These are phyloP conservation scores for Hiodon tergisus DNA, from an alignment of 2,113 vertebrate species.

Conservation along the genomic window DNA sequence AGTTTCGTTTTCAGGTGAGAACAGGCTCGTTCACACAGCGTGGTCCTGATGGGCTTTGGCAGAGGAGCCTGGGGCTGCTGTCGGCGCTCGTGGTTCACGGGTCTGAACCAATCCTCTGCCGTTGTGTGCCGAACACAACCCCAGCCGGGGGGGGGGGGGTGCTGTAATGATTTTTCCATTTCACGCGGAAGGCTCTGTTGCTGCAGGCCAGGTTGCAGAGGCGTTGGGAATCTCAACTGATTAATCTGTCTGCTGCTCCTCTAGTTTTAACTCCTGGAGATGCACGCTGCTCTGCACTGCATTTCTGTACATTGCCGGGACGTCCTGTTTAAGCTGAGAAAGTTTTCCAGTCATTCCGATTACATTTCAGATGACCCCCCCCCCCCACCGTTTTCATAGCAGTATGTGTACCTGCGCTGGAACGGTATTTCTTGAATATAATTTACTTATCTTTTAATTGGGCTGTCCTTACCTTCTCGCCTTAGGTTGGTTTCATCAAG, in stretches of 20 bases:
- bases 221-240: not conserved
- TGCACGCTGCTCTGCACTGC: not conserved
- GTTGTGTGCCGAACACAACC: slow-evolving; percentile 15
- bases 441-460: not conserved
- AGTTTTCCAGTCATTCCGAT: not conserved
- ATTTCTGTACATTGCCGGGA: not conserved
- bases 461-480: not conserved
- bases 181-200: not conserved
- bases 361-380: not conserved
- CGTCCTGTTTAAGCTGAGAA: not conserved
- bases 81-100: slow-evolving; percentile 10
- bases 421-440: not conserved
- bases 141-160: slow-evolving; percentile 42
- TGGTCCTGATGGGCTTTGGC: slow-evolving; percentile 29
- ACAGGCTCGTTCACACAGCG: not conserved
- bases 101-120: not conserved
- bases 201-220: not conserved
- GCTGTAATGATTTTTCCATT: not conserved
- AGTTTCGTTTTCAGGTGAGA: not conserved
- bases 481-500: slow-evolving; percentile 84
- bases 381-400: no score
- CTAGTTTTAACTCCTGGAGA: not conserved
- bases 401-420: not conserved
- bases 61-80: slow-evolving; percentile 6
- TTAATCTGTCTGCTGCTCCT: not conserved